A percentile compares a stretch with the other conserved stretches of the same genome.
Evolutionary conservation across 2,113 vertebrate species (phyloP).

Genomic region (Burhinus bistriatus): DNA sequence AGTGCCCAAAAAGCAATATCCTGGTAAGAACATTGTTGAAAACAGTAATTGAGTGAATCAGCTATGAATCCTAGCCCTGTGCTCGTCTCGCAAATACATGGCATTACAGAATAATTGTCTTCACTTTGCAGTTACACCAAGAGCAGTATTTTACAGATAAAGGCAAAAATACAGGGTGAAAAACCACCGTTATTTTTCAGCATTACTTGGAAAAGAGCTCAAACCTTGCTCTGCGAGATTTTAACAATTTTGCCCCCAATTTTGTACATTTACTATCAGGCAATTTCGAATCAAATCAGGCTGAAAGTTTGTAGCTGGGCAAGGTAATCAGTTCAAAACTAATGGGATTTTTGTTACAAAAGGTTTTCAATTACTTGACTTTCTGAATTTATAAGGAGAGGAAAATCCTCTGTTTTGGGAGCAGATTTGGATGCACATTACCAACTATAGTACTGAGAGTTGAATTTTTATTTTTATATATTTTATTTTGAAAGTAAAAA

Average conservation of each 20-base stretch:
- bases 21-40: slow-evolving; percentile 46
- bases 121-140: slow-evolving; percentile 24
- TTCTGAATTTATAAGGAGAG: neutral
- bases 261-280: neutral
- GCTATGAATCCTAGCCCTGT: slow-evolving; percentile 32
- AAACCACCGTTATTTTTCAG: neutral
- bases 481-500: neutral
- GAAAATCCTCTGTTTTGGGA: neutral
- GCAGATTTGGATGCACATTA: neutral
- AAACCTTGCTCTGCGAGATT: neutral
- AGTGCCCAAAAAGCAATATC: slow-evolving; percentile 51
- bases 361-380: neutral
- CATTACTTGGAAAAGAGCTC: neutral
- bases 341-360: neutral
- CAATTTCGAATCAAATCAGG: slow-evolving; percentile 6
- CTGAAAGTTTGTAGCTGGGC: neutral
- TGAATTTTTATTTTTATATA: neutral
- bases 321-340: neutral
- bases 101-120: slow-evolving; percentile 64
- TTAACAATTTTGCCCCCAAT: neutral
- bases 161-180: neutral
- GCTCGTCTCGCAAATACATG: slow-evolving; percentile 41
- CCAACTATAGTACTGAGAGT: neutral
- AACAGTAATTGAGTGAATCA: slow-evolving; percentile 64
- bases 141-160: slow-evolving; percentile 23